Evolutionary conservation across 2,113 vertebrate species (phyloP).

Genomic region (Lethenteron reissneri): DNA sequence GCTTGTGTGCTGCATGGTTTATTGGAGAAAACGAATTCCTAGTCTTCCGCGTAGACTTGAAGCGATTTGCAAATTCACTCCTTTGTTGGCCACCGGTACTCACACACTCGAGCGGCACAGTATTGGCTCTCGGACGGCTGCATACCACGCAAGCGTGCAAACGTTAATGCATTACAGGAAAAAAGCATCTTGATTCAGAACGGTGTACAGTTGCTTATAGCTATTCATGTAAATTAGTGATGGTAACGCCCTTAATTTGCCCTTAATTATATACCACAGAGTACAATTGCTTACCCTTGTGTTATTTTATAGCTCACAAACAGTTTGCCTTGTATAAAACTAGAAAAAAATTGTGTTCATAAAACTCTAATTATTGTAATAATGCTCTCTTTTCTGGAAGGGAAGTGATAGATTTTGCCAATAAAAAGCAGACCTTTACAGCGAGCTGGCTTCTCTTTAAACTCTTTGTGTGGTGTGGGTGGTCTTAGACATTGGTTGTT

Average conservation of each 20-base stretch:
- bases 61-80: too few species aligned
- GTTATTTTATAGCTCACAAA: constrained; percentile 5
- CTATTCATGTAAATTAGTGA: neutral
- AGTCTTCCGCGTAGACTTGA: too few species aligned
- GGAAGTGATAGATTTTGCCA: constrained; percentile 6
- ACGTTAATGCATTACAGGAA: too few species aligned
- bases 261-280: neutral
- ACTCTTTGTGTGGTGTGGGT: too few species aligned
- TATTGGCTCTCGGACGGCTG: too few species aligned
- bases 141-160: too few species aligned
- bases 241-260: neutral
- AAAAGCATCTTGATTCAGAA: neutral
- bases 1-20: too few species aligned
- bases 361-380: constrained; percentile 6
- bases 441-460: neutral
- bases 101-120: too few species aligned
- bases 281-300: constrained; percentile 4
- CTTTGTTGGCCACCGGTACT: too few species aligned
- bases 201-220: constrained; percentile 4
- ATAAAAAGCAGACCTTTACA: neutral
- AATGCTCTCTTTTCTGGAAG: constrained; percentile 6
- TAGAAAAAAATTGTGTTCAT: constrained; percentile 6
- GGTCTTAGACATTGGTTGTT: too few species aligned
- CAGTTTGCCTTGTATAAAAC: constrained; percentile 6
- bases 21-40: too few species aligned